Conservation (phyloP, 2,113 vertebrate species). For the Nothoprocta pentlandii region DNA sequence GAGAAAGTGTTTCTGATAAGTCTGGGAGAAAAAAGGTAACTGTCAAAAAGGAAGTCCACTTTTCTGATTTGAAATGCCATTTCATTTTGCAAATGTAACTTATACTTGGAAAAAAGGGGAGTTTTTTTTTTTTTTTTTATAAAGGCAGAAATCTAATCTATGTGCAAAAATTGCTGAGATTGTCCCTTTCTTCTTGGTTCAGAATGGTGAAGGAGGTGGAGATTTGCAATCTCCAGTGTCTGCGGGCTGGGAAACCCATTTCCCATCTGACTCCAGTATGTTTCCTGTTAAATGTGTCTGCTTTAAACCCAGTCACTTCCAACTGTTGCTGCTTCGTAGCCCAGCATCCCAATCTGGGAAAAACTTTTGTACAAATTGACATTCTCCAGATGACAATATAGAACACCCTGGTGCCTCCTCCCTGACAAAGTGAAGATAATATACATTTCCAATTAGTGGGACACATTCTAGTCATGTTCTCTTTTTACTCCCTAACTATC, state of each 20-base stretch:
- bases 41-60: not conserved
- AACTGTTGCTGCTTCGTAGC: not conserved
- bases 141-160: not conserved
- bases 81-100: not conserved
- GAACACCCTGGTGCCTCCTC: slow-evolving; percentile 21
- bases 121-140: not conserved
- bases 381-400: slow-evolving; percentile 45
- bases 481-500: slow-evolving; percentile 81
- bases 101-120: not conserved
- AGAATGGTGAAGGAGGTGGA: not conserved
- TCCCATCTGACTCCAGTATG: not conserved
- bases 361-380: not conserved
- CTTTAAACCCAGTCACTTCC: not conserved
- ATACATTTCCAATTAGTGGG: slow-evolving; percentile 83
- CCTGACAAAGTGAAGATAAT: slow-evolving; percentile 75
- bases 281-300: not conserved
- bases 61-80: not conserved
- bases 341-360: slow-evolving; percentile 28
- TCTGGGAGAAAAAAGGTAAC: not conserved
- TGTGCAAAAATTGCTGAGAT: not conserved
- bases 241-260: not conserved
- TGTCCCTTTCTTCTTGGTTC: not conserved
- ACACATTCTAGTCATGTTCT: slow-evolving; percentile 82
- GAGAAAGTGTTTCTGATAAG: not conserved
- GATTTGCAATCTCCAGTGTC: rapidly evolving